phyloP scores from a whole-genome alignment of 1,140 invertebrate genomes.

The Stegodyphus dumicola region DNA sequence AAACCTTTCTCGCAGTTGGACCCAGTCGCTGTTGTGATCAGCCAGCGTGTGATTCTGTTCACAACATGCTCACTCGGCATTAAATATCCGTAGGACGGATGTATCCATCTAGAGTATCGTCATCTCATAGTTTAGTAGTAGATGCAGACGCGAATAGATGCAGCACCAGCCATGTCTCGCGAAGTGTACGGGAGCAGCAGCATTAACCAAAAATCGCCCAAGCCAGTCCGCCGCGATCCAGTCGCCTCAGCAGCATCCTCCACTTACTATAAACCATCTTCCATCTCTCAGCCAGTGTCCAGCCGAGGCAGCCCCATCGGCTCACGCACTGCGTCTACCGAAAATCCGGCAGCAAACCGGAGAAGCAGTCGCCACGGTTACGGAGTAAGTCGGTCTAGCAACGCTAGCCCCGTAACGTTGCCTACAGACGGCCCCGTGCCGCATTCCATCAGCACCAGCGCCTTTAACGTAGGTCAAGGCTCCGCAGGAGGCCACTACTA shows the following conservation, averaged over 20 bases:
- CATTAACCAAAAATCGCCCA: conserved; percentile 50
- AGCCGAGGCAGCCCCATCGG: conserved; percentile 57
- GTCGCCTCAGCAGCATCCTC: conserved; percentile 14
- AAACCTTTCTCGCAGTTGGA: background rate
- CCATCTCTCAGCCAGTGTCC: conserved; percentile 63
- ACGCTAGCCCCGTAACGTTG: conserved; percentile 63
- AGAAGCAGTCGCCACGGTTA: conserved; percentile 40
- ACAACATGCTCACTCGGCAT: background rate
- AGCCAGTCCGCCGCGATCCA: conserved; percentile 24
- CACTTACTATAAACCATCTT: conserved; percentile 55
- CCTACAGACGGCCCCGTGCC: conserved; percentile 56
- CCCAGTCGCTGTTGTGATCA: background rate
- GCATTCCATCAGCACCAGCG: conserved; percentile 58
- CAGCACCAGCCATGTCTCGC: conserved; percentile 43
- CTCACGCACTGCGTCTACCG: conserved; percentile 13
- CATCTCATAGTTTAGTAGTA: conserved; percentile 38
- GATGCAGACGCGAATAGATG: conserved; percentile 43
- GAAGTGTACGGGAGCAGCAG: conserved; percentile 53
- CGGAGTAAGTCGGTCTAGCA: conserved; percentile 62
- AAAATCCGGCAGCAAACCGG: background rate
- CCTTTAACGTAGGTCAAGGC: conserved; percentile 33
- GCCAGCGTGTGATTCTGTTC: background rate
- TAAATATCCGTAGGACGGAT: conserved; percentile 20
- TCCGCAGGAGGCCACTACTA: conserved; percentile 66
- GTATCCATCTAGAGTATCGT: conserved; percentile 27